These are phyloP conservation scores for Calosoma granatense DNA, from an alignment of 1,140 invertebrate species.

Conservation along the genomic window DNA sequence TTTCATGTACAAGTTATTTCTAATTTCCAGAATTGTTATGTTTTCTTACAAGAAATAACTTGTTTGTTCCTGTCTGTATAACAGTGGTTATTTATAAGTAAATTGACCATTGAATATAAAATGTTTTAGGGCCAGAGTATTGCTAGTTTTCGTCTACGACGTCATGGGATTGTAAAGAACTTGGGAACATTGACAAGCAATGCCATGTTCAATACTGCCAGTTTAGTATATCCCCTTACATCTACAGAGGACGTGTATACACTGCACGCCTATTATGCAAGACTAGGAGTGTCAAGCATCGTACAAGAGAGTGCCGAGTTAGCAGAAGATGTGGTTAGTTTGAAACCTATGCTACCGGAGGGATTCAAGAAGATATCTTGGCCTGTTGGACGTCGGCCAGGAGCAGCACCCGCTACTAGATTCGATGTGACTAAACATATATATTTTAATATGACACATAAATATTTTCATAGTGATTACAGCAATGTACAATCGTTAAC, in stretches of 20 bases:
- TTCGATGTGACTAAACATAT: constrained; percentile 82
- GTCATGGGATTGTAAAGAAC: constrained; percentile 41
- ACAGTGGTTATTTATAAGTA: too few species aligned
- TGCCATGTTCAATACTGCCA: constrained; percentile 42
- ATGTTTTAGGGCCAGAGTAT: constrained; percentile 48
- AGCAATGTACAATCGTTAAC: constrained; percentile 43
- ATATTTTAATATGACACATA: constrained; percentile 73
- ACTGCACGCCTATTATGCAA: constrained; percentile 58
- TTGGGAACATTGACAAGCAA: constrained; percentile 35
- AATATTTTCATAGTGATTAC: constrained; percentile 63
- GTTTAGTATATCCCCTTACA: constrained; percentile 54
- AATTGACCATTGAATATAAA: too few species aligned
- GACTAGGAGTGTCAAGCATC: constrained; percentile 46
- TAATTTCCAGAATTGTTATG: too few species aligned
- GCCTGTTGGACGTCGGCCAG: constrained; percentile 68
- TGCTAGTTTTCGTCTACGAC: constrained; percentile 40
- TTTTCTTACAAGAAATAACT: too few species aligned
- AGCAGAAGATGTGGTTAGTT: constrained; percentile 34
- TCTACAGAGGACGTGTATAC: constrained; percentile 54
- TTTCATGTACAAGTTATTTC: too few species aligned
- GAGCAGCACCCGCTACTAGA: constrained; percentile 56
- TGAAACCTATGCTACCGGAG: constrained; percentile 34
- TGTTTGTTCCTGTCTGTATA: too few species aligned
- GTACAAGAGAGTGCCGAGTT: constrained; percentile 36
- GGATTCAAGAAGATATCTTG: constrained; percentile 48